Conservation (phyloP, 2,888 invertebrate genomes). For the Troides helena region DNA sequence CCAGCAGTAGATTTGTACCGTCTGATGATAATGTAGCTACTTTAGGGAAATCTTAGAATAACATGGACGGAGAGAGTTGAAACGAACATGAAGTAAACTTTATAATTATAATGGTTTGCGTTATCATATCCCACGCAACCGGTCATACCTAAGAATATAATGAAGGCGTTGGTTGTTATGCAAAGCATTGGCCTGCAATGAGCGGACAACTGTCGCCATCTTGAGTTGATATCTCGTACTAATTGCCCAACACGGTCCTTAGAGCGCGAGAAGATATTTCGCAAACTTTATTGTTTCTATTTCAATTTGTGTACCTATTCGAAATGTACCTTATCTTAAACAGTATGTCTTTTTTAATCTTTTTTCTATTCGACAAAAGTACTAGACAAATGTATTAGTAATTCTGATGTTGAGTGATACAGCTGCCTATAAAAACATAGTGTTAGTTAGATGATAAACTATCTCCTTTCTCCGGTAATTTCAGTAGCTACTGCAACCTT, state of each 20-base stretch:
- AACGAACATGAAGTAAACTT: neutral
- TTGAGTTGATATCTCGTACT: neutral
- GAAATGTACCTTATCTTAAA: neutral
- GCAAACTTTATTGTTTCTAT: neutral
- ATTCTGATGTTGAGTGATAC: too few relatives aligned
- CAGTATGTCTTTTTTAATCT: too few relatives aligned
- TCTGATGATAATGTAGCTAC: neutral
- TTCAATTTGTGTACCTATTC: neutral
- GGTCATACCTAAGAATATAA: conserved; percentile 1
- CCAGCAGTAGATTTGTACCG: too few relatives aligned
- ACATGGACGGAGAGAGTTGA: neutral
- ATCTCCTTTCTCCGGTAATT: too few relatives aligned
- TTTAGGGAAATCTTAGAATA: neutral
- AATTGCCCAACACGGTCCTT: neutral
- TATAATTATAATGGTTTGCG: neutral
- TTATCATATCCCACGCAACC: conserved; percentile 1
- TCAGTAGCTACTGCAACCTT: too few relatives aligned
- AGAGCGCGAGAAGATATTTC: neutral
- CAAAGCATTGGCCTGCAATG: conserved; percentile 3
- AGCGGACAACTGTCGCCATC: conserved; percentile 35
- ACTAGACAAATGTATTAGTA: too few relatives aligned
- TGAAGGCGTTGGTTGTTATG: conserved; percentile 5
- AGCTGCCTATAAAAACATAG: too few relatives aligned
- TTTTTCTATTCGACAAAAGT: too few relatives aligned
- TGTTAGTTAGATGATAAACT: too few relatives aligned